These are phyloP conservation scores for Netelia fuscicornis DNA, from an alignment of 2,888 invertebrate species.

Conservation along the genomic window DNA sequence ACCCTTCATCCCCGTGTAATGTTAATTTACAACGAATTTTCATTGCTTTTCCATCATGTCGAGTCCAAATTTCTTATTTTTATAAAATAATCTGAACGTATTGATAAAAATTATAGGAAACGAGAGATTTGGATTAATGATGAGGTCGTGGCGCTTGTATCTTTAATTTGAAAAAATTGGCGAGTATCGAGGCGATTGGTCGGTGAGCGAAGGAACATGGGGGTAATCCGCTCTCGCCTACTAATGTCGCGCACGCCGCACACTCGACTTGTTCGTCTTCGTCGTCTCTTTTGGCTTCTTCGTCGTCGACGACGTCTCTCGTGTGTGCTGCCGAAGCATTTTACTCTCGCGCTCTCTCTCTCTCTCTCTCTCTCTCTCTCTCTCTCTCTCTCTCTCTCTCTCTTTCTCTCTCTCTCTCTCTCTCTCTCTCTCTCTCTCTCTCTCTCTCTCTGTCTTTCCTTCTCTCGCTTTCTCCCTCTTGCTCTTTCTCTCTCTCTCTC, in stretches of 20 bases:
- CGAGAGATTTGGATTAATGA: too few relatives aligned
- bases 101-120: too few relatives aligned
- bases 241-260: constrained; percentile 4
- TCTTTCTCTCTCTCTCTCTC: background rate
- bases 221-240: background rate
- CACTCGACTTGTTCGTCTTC: constrained; percentile 44
- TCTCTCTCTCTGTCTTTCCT: constrained; percentile 29
- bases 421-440: background rate
- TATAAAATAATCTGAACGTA: too few relatives aligned
- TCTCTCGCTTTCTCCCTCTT: background rate
- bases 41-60: too few relatives aligned
- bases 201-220: background rate
- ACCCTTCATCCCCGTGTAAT: too few relatives aligned
- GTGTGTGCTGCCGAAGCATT: background rate
- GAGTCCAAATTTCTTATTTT: too few relatives aligned
- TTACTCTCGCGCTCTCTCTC: background rate
- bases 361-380: background rate
- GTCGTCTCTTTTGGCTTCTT: constrained; percentile 35
- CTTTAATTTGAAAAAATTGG: background rate
- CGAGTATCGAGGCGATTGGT: background rate
- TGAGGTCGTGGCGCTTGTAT: too few relatives aligned
- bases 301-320: constrained; percentile 42
- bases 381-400: background rate
- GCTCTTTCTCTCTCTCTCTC: background rate
- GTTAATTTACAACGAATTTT: too few relatives aligned